Evolutionary conservation across 2,888 invertebrate genomes (phyloP).

Genomic region (Chouioia cunea): DNA sequence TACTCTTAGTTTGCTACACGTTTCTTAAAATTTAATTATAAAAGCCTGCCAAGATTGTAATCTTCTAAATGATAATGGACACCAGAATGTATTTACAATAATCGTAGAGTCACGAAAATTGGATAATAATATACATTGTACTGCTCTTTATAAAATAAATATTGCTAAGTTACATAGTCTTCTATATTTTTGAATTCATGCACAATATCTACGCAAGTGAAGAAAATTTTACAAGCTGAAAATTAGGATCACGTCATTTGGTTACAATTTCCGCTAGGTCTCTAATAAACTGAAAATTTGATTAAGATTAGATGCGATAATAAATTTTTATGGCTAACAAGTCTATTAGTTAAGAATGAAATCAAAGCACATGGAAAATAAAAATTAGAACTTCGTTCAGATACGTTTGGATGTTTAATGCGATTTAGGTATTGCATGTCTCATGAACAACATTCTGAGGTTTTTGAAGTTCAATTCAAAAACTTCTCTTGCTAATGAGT

Average conservation of each 20-base stretch:
- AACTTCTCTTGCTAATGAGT: too few species aligned
- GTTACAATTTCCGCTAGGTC: not conserved
- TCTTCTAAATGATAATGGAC: conserved; percentile 52
- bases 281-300: conserved; percentile 29
- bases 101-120: conserved; percentile 39
- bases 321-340: not conserved
- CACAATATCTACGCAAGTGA: not conserved
- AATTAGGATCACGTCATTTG: too few species aligned
- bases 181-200: conserved; percentile 12
- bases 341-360: too few species aligned
- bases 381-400: too few species aligned
- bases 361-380: too few species aligned
- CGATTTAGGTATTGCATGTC: too few species aligned
- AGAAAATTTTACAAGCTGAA: not conserved
- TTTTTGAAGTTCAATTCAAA: too few species aligned
- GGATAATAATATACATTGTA: conserved; percentile 30
- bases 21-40: conserved; percentile 57
- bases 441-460: too few species aligned
- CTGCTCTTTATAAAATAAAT: conserved; percentile 29
- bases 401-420: too few species aligned
- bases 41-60: conserved; percentile 49
- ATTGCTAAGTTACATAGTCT: conserved; percentile 28
- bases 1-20: conserved; percentile 40
- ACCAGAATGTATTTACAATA: conserved; percentile 35
- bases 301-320: conserved; percentile 20